Conservation (phyloP, 2,113 vertebrate species). For the Coracopsis vasa region DNA sequence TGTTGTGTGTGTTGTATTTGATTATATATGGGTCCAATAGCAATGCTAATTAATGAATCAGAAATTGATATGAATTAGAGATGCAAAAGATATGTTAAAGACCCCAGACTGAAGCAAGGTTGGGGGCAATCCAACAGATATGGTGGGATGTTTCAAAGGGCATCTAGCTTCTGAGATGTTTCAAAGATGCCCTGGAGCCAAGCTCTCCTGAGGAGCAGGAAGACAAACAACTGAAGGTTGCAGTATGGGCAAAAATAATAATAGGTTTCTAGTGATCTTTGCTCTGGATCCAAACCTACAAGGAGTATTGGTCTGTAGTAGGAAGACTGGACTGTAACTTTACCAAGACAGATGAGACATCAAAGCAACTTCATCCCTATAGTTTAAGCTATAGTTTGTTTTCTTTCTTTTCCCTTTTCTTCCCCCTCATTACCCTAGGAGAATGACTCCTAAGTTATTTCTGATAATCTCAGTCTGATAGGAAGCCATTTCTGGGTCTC, state of each 20-base stretch:
- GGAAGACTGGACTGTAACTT: background rate
- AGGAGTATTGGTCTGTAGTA: background rate
- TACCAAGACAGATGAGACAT: background rate
- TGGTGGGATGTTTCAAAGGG: background rate
- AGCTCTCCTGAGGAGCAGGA: background rate
- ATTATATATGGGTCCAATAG: background rate
- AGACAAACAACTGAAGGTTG: background rate
- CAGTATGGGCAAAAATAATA: background rate
- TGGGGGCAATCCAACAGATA: accelerated
- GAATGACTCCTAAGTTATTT: background rate
- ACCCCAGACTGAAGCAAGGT: background rate
- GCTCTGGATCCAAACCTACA: background rate
- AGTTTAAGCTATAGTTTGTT: background rate
- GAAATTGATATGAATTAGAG: background rate
- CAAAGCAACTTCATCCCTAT: background rate
- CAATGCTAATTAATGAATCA: background rate
- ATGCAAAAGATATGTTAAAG: background rate
- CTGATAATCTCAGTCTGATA: background rate
- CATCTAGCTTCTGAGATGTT: background rate
- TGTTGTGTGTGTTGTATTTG: background rate
- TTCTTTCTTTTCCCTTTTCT: background rate
- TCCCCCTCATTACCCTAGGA: background rate
- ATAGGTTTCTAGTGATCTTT: background rate
- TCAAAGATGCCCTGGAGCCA: background rate
- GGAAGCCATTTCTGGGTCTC: background rate